Conservation (phyloP, 92 coral and sea anemone species). For the Pocillopora grandis region DNA sequence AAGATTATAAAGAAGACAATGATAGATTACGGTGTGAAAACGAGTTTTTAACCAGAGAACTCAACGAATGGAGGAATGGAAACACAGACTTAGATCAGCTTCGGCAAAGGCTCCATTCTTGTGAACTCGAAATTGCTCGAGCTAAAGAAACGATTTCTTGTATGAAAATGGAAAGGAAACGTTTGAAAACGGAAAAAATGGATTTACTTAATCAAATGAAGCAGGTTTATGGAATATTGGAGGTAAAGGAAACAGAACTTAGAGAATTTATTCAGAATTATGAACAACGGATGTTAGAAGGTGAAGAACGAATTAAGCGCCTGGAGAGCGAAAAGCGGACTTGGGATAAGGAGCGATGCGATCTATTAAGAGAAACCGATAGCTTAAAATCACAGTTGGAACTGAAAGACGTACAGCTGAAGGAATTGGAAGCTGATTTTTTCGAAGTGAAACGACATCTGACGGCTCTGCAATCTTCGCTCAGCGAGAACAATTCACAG, state of each 20-base stretch:
- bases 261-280: conserved; percentile 92
- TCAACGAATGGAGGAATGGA: conserved; percentile 80
- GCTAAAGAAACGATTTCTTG: conserved; percentile 94
- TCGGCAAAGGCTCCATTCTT: conserved; percentile 80
- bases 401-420: conserved; percentile 75
- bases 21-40: conserved; percentile 83
- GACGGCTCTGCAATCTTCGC: conserved; percentile 50
- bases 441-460: conserved; percentile 73
- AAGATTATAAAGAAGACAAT: conserved; percentile 68
- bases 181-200: conserved; percentile 88
- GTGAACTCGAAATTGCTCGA: conserved; percentile 91
- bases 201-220: conserved; percentile 85
- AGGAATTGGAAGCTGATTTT: conserved; percentile 76
- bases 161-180: conserved; percentile 90
- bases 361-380: conserved; percentile 44
- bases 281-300: conserved; percentile 88
- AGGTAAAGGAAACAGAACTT: conserved; percentile 89
- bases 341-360: conserved; percentile 64
- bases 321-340: conserved; percentile 65
- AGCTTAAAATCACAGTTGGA: conserved; percentile 70
- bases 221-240: conserved; percentile 90
- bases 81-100: conserved; percentile 86
- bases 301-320: conserved; percentile 61
- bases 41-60: conserved; percentile 66
- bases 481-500: conserved; percentile 53